phyloP scores from a whole-genome alignment of 37 sponge, comb jelly and placozoan species.

The Cliona cf. orientalis region DNA sequence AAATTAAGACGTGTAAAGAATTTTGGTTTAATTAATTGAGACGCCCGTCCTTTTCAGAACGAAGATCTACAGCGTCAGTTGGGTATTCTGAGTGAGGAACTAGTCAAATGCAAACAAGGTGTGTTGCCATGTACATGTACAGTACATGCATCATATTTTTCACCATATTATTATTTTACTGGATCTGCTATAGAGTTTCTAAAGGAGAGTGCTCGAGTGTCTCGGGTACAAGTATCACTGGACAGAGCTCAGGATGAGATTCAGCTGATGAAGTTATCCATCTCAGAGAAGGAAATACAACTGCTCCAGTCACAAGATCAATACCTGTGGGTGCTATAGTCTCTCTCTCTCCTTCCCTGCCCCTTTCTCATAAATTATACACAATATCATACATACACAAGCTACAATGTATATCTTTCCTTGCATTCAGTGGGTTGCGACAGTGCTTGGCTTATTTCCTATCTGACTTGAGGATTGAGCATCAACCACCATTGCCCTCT shows the following conservation, averaged over 20 bases:
- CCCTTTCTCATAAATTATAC: neutral
- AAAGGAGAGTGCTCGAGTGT: neutral
- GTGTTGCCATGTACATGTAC: neutral
- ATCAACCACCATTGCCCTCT: neutral
- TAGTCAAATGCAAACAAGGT: neutral
- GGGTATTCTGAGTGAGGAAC: neutral
- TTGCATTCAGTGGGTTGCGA: constrained; percentile 25
- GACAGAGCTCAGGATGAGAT: constrained; percentile 22
- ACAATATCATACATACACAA: neutral
- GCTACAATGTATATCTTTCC: neutral
- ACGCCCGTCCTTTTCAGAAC: neutral
- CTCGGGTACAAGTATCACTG: neutral
- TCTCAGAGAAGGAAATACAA: constrained; percentile 29
- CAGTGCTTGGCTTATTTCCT: constrained; percentile 47
- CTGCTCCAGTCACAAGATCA: constrained; percentile 36
- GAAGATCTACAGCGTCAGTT: constrained; percentile 10
- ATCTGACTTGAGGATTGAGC: constrained; percentile 21
- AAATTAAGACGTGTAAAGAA: too few species aligned
- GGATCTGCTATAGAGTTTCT: too few species aligned
- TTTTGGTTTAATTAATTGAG: too few species aligned
- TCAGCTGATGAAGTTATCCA: constrained; percentile 30
- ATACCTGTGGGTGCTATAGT: constrained; percentile 16
- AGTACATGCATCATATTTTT: too few species aligned
- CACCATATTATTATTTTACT: too few species aligned
- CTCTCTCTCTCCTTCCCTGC: neutral